Conservation (phyloP, 2,113 vertebrate species). For the Balaeniceps rex region DNA sequence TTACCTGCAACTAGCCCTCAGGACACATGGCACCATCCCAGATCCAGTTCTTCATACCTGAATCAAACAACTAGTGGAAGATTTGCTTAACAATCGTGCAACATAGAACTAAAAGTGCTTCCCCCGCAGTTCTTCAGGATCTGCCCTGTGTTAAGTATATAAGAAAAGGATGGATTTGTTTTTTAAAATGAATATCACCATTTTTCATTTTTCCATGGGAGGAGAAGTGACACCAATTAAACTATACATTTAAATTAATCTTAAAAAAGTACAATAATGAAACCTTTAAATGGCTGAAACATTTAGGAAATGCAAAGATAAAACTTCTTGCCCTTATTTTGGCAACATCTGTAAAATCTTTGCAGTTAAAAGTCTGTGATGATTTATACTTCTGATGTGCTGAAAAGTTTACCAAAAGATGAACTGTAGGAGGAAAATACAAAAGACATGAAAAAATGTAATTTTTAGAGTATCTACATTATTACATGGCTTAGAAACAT, state of each 20-base stretch:
- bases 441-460: background rate
- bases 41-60: background rate
- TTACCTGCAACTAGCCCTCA: background rate
- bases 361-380: background rate
- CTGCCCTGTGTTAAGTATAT: background rate
- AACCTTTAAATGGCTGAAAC: background rate
- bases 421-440: background rate
- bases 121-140: background rate
- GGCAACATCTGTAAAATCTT: conserved; percentile 26
- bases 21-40: background rate
- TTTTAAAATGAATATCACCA: background rate
- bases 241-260: background rate
- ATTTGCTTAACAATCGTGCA: background rate
- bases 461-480: background rate
- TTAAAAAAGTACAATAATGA: background rate
- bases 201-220: background rate
- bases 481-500: background rate
- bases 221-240: background rate
- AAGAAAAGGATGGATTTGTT: background rate
- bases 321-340: background rate
- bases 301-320: conserved; percentile 10
- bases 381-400: background rate
- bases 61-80: background rate
- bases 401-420: background rate
- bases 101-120: background rate